A percentile compares a stretch with the other conserved stretches of the same genome.
Evolutionary conservation across 2,113 vertebrate genomes (phyloP).

Genomic region (Naja naja): DNA sequence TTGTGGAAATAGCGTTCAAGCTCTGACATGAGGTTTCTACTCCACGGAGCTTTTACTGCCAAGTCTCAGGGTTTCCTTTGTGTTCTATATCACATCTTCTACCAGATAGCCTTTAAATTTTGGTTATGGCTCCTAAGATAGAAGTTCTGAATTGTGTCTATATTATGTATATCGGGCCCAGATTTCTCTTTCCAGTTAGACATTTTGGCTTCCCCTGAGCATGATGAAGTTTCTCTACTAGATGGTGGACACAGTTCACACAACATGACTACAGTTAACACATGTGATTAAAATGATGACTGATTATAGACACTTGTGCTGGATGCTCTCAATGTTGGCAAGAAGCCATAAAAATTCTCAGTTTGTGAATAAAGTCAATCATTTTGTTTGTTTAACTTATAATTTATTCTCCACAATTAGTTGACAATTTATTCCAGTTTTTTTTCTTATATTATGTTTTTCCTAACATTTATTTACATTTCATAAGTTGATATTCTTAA

Average conservation of each 20-base stretch:
- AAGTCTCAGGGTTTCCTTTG: slow-evolving; percentile 18
- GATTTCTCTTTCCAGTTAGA: slow-evolving; percentile 32
- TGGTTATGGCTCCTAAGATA: slow-evolving; percentile 39
- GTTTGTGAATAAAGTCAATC: slow-evolving; percentile 70
- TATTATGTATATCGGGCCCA: slow-evolving; percentile 46
- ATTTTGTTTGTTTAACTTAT: slow-evolving; percentile 60
- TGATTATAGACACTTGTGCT: neutral
- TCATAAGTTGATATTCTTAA: slow-evolving; percentile 30
- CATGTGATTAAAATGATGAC: neutral
- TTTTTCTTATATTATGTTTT: slow-evolving; percentile 38
- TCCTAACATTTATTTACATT: slow-evolving; percentile 42
- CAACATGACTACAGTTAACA: slow-evolving; percentile 25
- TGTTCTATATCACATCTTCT: slow-evolving; percentile 3
- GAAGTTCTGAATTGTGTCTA: slow-evolving; percentile 59
- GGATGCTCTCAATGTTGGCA: slow-evolving; percentile 52
- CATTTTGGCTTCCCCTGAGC: slow-evolving; percentile 33
- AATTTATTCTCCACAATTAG: slow-evolving; percentile 46
- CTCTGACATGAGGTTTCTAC: slow-evolving; percentile 3
- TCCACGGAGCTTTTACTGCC: slow-evolving; percentile 29
- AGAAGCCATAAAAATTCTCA: slow-evolving; percentile 39
- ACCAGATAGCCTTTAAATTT: neutral
- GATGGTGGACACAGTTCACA: neutral
- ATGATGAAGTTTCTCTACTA: slow-evolving; percentile 30
- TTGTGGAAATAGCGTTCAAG: slow-evolving; percentile 28
- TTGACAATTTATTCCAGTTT: slow-evolving; percentile 35